These are phyloP conservation scores for Engraulis encrasicolus DNA, from an alignment of 2,113 vertebrate genomes.

Conservation along the genomic window DNA sequence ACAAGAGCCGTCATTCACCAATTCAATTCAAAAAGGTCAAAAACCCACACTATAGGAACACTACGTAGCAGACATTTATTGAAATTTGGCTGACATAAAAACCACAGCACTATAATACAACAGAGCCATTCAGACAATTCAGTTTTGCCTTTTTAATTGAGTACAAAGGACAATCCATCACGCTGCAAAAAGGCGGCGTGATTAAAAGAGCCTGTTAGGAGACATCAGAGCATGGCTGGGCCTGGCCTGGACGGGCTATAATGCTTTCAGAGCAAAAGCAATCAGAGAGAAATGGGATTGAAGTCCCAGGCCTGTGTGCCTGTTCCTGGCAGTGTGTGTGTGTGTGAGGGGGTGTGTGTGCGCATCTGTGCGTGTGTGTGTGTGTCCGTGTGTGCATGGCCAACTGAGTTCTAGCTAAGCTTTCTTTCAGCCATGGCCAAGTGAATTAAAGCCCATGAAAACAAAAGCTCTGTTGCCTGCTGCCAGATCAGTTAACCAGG, in stretches of 20 bases:
- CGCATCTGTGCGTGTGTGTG: too few species aligned
- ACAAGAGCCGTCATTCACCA: background rate
- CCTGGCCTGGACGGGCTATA: too few species aligned
- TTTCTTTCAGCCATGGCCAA: background rate
- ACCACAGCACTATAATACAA: background rate
- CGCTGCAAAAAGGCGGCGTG: background rate
- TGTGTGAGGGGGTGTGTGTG: too few species aligned
- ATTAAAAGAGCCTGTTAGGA: background rate
- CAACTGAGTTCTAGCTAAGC: background rate
- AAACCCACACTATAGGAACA: background rate
- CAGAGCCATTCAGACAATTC: background rate
- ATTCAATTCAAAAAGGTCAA: background rate
- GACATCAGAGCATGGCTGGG: background rate
- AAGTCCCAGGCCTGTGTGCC: background rate
- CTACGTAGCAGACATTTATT: background rate
- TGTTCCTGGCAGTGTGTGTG: too few species aligned
- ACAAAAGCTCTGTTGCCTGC: background rate
- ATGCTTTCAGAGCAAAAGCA: background rate
- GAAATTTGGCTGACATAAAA: background rate
- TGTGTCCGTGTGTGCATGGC: background rate
- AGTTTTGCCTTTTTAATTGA: background rate
- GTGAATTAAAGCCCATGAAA: slow-evolving; percentile 12
- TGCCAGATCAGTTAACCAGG: slow-evolving; percentile 31
- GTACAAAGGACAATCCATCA: background rate
- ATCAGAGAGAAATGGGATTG: background rate